A percentile compares a stretch with the other conserved stretches of the same genome.
Evolutionary conservation across 1,140 invertebrate species (phyloP).

Genomic region (Drosophila sp.): DNA sequence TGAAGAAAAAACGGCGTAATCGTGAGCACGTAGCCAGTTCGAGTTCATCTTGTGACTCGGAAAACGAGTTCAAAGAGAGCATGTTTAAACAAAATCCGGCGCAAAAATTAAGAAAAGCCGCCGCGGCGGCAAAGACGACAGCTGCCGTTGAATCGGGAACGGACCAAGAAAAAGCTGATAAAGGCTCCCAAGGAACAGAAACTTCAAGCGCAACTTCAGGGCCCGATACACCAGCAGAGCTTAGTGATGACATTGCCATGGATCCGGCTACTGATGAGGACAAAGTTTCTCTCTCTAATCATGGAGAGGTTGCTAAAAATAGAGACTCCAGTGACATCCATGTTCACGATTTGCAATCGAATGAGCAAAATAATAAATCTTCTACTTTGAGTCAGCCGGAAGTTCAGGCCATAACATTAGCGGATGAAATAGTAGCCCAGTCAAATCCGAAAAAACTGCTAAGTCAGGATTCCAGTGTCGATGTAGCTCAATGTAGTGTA

Average conservation of each 20-base stretch:
- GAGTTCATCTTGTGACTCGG: constrained; percentile 61
- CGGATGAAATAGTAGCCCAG: not conserved
- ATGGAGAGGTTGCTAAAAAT: not conserved
- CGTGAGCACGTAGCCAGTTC: constrained; percentile 45
- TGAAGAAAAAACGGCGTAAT: constrained; percentile 39
- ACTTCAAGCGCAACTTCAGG: constrained; percentile 94
- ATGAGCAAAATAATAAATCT: not conserved
- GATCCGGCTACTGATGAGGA: constrained; percentile 55
- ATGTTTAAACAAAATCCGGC: constrained; percentile 5
- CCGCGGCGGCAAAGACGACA: not conserved
- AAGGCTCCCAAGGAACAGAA: constrained; percentile 82
- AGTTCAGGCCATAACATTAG: not conserved
- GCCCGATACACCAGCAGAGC: constrained; percentile 90
- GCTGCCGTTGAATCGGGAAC: not conserved
- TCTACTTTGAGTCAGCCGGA: not conserved
- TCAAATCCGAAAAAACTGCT: constrained; percentile 21
- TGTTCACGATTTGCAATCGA: not conserved
- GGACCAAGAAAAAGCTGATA: constrained; percentile 7
- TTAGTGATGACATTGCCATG: constrained; percentile 86
- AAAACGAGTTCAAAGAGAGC: constrained; percentile 47
- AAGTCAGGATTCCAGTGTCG: constrained; percentile 56
- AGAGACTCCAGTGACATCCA: not conserved
- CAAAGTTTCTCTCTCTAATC: not conserved
- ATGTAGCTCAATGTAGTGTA: constrained; percentile 34
- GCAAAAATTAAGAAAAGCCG: not conserved